A percentile compares a stretch with the other conserved stretches of the same genome.
Evolutionary conservation across 2,113 vertebrate genomes (phyloP).

Genomic region (Helogale parvula): DNA sequence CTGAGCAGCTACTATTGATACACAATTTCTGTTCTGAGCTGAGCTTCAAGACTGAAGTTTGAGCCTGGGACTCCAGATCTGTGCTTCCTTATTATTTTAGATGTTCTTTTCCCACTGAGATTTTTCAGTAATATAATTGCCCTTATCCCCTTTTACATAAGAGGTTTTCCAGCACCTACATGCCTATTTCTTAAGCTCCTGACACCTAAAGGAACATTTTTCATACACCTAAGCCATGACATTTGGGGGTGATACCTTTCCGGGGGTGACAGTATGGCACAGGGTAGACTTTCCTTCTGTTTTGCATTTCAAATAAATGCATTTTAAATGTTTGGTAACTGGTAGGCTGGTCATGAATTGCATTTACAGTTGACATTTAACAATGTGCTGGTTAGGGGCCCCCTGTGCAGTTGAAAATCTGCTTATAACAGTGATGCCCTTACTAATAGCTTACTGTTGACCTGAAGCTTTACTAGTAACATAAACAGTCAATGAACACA

Average conservation of each 20-base stretch:
- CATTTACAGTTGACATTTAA: neutral
- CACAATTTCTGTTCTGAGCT: neutral
- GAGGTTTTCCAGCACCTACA: neutral
- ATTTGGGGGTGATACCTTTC: neutral
- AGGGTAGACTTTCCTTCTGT: neutral
- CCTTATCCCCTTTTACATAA: neutral
- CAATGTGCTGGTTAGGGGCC: neutral
- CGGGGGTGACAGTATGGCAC: neutral
- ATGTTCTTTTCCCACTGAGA: neutral
- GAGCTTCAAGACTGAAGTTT: neutral
- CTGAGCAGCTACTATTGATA: neutral
- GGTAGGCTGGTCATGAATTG: neutral
- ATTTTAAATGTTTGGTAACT: slow-evolving; percentile 7
- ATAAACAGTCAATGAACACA: neutral
- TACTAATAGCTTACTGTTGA: too few relatives aligned
- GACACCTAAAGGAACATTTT: neutral
- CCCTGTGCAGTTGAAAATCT: neutral
- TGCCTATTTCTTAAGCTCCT: neutral
- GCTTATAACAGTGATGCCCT: neutral
- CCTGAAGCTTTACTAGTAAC: neutral
- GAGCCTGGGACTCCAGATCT: neutral
- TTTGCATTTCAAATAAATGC: slow-evolving; percentile 12
- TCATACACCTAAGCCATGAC: neutral
- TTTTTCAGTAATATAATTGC: neutral
- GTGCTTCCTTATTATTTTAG: neutral